phyloP scores from a whole-genome alignment of 1,140 invertebrate species.

The Akabosia matsudoensis region DNA sequence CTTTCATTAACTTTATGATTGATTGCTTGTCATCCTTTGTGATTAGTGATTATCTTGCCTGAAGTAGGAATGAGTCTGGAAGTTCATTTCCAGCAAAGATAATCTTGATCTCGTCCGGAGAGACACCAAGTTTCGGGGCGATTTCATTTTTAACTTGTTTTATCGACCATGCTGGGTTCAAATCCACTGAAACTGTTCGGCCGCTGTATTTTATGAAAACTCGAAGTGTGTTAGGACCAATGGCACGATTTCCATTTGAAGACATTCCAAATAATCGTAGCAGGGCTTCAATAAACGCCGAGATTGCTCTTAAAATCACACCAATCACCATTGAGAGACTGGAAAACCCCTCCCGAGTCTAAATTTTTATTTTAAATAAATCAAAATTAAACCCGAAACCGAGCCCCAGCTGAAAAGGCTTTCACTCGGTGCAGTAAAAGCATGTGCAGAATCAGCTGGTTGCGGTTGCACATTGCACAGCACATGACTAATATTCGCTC shows the following conservation, averaged over 20 bases:
- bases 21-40: not conserved
- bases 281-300: slow-evolving; percentile 33
- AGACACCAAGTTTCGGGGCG: slow-evolving; percentile 64
- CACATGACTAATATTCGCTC: no score
- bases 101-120: slow-evolving; percentile 71
- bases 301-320: slow-evolving; percentile 37
- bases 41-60: slow-evolving; percentile 55
- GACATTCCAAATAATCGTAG: slow-evolving; percentile 39
- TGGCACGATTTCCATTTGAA: no score
- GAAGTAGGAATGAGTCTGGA: slow-evolving; percentile 66
- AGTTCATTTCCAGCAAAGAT: slow-evolving; percentile 82
- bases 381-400: no score
- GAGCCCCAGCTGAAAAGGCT: no score
- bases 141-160: slow-evolving; percentile 70
- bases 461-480: no score
- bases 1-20: not conserved
- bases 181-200: slow-evolving; percentile 61
- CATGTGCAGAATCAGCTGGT: no score
- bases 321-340: slow-evolving; percentile 28
- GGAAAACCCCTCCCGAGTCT: no score
- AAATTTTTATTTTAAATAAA: no score
- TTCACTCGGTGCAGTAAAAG: no score
- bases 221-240: slow-evolving; percentile 12
- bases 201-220: slow-evolving; percentile 41
- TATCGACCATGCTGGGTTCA: slow-evolving; percentile 73